Evolutionary conservation across 2,888 invertebrate species (phyloP), one percentile per base, ranked within the genome.

Genomic region (Ametastegia equiseti): DNA sequence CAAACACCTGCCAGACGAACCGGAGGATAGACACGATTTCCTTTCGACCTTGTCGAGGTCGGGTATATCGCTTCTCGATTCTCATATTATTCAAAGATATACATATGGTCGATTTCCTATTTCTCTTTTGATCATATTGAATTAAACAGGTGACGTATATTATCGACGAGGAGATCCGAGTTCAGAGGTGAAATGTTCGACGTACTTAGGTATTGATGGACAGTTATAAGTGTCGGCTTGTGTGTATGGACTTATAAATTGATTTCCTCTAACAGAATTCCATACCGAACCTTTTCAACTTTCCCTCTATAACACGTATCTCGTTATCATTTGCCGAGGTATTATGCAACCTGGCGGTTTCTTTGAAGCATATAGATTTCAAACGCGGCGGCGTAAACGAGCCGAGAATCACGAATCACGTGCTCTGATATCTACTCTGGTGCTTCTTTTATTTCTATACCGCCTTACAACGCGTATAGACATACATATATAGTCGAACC

Each of bases 291-390:
- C 27, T 60, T 30, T 11, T 13, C 30, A 75, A 54, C 75, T 75
- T 75, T 75, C 75, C 75, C 54, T 11, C 33, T 33, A 75, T 9
- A 23, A 54, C 75, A 54, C 75, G 54, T 75, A 85, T 86, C 87
- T 87, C 85, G 87, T 89, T 89, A 89, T 89, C 88, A 87, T 88
- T 88, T 87, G 85, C 86, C 85, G 85, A 85, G 60, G 15, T 78
- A 88, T 89, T 89, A 86, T 87, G 84, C 86, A 87, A 87, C 79
- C 80, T 54, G 82, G 85, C 85, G 83, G 84, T 84, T 82, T 30
- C 86, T 86, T 85, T 86, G 84, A 85, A 81, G 80, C 84, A 86
- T 86, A 54, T 54, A 23, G n/a, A 89, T 88, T 88, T 86, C 82
- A 54, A n/a, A 85, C 63, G 63, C 77, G 30, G 30, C 47, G 71